A percentile compares a stretch with the other conserved stretches of the same genome.
phyloP scores from a whole-genome alignment of 2,888 invertebrate genomes.

The Aspidiotus rigidus region DNA sequence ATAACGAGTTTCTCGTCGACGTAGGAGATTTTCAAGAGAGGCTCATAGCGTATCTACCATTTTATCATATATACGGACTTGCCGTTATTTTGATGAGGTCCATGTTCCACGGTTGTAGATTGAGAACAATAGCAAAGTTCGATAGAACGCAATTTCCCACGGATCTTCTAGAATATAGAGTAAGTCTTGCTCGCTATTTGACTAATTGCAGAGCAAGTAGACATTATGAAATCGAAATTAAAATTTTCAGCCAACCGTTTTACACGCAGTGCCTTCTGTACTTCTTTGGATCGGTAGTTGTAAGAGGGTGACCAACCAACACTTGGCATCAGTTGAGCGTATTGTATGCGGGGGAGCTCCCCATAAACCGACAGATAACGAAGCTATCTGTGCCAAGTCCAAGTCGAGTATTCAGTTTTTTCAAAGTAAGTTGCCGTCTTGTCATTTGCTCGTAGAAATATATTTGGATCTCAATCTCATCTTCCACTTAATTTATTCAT shows the following conservation, averaged over 20 bases:
- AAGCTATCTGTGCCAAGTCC: not conserved
- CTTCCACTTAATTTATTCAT: too few species aligned
- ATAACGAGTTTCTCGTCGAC: not conserved
- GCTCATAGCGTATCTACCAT: not conserved
- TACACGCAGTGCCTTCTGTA: not conserved
- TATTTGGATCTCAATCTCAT: too few species aligned
- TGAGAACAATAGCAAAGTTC: not conserved
- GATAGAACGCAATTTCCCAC: not conserved
- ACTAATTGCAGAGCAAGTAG: not conserved
- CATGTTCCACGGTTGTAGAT: not conserved
- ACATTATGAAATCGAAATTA: not conserved
- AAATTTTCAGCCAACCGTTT: not conserved
- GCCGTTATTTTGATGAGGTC: not conserved
- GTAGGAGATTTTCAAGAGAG: not conserved
- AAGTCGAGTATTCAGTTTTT: not conserved
- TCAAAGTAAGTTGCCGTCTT: not conserved
- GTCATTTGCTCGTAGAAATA: not conserved
- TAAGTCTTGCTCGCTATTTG: not conserved
- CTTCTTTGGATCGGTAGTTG: not conserved
- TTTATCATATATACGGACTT: not conserved
- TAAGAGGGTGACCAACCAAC: not conserved
- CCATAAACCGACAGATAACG: not conserved
- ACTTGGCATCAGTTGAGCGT: not conserved
- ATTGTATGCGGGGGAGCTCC: constrained; percentile 2
- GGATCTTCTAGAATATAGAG: not conserved